Percentiles rank a stretch among this genome's conserved stretches.
Conservation (phyloP, 2,888 invertebrate genomes). For the Meganola albula region DNA sequence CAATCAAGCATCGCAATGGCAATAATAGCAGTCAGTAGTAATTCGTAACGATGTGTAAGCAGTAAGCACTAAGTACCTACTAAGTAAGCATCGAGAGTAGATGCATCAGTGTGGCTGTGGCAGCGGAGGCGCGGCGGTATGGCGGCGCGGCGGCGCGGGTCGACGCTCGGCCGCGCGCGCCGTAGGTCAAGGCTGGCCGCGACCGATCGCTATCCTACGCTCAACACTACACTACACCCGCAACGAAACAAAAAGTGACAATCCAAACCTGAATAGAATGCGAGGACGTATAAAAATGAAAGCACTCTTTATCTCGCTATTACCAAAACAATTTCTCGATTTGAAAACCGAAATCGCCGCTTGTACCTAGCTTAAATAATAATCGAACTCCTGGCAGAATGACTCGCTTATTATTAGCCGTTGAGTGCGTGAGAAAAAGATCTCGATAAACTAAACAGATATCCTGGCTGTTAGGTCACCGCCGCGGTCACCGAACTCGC, state of each 20-base stretch:
- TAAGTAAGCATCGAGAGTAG: constrained; percentile 15
- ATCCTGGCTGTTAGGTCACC: constrained; percentile 49
- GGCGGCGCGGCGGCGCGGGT: constrained; percentile 44
- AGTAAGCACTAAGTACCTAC: too few species aligned
- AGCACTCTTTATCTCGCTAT: constrained; percentile 49
- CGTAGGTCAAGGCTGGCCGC: constrained; percentile 69
- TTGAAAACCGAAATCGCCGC: constrained; percentile 12
- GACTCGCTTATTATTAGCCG: constrained; percentile 35
- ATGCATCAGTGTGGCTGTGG: constrained; percentile 35
- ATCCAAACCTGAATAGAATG: constrained; percentile 73
- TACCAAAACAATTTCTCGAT: constrained; percentile 24
- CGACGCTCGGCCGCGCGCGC: constrained; percentile 68
- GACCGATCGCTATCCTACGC: constrained; percentile 53
- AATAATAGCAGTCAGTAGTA: too few species aligned
- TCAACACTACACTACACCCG: constrained; percentile 36
- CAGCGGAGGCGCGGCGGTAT: constrained; percentile 34
- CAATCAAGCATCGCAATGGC: too few species aligned
- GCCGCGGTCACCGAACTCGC: constrained; percentile 41
- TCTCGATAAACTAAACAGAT: constrained; percentile 36
- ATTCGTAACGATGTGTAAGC: constrained; percentile 10
- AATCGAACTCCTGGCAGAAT: constrained; percentile 25
- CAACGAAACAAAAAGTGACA: constrained; percentile 77
- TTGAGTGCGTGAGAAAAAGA: constrained; percentile 48
- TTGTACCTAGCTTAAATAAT: neutral
- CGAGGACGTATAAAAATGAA: constrained; percentile 76